Evolutionary conservation across 53 echinoderm and acorn worm species (phyloP).

Genomic region (Mesocentrotus franciscanus): DNA sequence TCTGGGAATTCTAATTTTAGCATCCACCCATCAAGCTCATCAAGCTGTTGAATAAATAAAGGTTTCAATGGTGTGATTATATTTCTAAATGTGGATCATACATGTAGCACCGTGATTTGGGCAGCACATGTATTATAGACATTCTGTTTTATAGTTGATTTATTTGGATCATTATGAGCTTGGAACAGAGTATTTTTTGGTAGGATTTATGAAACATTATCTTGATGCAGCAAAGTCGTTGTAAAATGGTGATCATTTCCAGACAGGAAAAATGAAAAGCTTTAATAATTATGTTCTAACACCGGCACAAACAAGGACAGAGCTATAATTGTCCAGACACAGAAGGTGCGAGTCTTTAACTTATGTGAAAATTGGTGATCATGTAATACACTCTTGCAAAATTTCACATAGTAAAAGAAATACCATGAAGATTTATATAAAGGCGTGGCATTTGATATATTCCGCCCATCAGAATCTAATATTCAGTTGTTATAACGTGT

Average conservation of each 20-base stretch:
- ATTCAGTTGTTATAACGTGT: too few species aligned
- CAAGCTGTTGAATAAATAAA: background rate
- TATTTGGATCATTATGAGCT: background rate
- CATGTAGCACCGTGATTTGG: background rate
- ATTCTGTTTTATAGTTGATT: background rate
- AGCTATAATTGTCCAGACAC: too few species aligned
- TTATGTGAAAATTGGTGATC: too few species aligned
- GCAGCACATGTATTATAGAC: background rate
- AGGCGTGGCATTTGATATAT: too few species aligned
- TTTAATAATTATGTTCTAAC: too few species aligned
- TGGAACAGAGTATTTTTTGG: background rate
- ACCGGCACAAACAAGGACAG: too few species aligned
- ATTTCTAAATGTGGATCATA: background rate
- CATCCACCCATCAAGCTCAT: background rate
- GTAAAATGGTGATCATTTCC: background rate
- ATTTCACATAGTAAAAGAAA: too few species aligned
- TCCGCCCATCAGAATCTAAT: too few species aligned
- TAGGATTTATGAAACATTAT: background rate
- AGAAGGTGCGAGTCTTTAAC: too few species aligned
- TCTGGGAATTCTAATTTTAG: background rate
- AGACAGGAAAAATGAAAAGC: too few species aligned
- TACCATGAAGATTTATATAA: too few species aligned
- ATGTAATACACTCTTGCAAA: too few species aligned
- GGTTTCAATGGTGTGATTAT: background rate
- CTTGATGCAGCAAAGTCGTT: background rate